Percentiles rank a stretch among this genome's conserved stretches.
Conservation (phyloP, 2,113 vertebrate species). For the Glareola pratincola region DNA sequence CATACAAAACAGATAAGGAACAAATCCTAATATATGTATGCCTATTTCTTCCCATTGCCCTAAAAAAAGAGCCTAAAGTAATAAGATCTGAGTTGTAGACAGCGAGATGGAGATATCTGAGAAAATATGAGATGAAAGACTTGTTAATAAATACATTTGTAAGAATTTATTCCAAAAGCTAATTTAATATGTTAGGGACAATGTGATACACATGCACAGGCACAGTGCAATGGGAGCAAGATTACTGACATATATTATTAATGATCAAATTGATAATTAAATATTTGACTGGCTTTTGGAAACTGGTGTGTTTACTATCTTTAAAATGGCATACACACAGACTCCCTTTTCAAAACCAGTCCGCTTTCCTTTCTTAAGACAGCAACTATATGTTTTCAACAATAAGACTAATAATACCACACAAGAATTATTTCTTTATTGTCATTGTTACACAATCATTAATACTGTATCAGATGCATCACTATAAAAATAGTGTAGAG, state of each 20-base stretch:
- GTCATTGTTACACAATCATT: not conserved
- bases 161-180: not conserved
- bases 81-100: not conserved
- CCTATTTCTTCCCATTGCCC: not conserved
- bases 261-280: not conserved
- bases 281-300: not conserved
- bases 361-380: not conserved
- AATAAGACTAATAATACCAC: not conserved
- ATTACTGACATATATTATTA: not conserved
- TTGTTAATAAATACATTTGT: not conserved
- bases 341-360: not conserved
- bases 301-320: not conserved
- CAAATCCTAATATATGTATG: not conserved
- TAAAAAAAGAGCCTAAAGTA: not conserved
- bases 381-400: not conserved
- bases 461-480: not conserved
- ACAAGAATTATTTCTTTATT: not conserved
- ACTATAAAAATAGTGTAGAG: conserved; percentile 10
- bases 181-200: not conserved
- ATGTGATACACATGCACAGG: not conserved
- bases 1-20: not conserved
- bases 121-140: not conserved
- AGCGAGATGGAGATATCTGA: not conserved
- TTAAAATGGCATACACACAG: not conserved
- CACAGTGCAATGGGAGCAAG: not conserved